A percentile compares a stretch with the other conserved stretches of the same genome.
Evolutionary conservation across 2,113 vertebrate genomes (phyloP).

Genomic region (Raja brachyura): DNA sequence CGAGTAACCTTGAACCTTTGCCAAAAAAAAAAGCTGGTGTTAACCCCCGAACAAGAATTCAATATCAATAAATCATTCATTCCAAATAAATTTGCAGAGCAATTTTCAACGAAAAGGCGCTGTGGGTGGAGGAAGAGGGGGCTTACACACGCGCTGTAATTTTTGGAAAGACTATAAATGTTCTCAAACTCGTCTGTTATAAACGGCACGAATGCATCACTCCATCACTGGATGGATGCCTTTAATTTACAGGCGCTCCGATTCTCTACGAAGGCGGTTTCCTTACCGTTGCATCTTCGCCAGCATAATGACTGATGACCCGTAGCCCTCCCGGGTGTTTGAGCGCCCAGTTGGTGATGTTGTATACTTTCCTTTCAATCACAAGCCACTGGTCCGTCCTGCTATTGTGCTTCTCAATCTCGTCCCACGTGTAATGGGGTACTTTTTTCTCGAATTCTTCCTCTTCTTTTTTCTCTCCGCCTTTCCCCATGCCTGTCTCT

Average conservation of each 20-base stretch:
- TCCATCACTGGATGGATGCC: neutral
- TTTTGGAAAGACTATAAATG: neutral
- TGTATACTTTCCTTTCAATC: slow-evolving; percentile 85
- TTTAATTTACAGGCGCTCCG: neutral
- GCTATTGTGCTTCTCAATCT: slow-evolving; percentile 77
- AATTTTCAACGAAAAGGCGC: neutral
- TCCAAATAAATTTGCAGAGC: neutral
- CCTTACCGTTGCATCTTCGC: slow-evolving; percentile 86
- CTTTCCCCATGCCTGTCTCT: slow-evolving; percentile 53
- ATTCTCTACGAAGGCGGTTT: neutral
- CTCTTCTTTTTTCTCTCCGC: slow-evolving; percentile 58
- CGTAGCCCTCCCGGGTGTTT: slow-evolving; percentile 77
- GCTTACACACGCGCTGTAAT: too few species aligned
- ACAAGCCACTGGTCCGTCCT: slow-evolving; percentile 83
- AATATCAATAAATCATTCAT: neutral
- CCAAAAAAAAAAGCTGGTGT: neutral
- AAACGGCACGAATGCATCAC: neutral
- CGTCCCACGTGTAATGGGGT: slow-evolving; percentile 73
- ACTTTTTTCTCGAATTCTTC: slow-evolving; percentile 48
- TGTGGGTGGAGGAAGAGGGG: too few species aligned
- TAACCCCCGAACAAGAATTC: neutral
- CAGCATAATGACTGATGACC: slow-evolving; percentile 78
- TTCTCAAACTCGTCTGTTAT: neutral
- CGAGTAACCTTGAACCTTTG: neutral
- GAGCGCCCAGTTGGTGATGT: slow-evolving; percentile 75